Percentiles rank a stretch among this genome's conserved stretches.
These are phyloP conservation scores for Cervus canadensis DNA, from an alignment of 2,113 vertebrate species.

Conservation along the genomic window DNA sequence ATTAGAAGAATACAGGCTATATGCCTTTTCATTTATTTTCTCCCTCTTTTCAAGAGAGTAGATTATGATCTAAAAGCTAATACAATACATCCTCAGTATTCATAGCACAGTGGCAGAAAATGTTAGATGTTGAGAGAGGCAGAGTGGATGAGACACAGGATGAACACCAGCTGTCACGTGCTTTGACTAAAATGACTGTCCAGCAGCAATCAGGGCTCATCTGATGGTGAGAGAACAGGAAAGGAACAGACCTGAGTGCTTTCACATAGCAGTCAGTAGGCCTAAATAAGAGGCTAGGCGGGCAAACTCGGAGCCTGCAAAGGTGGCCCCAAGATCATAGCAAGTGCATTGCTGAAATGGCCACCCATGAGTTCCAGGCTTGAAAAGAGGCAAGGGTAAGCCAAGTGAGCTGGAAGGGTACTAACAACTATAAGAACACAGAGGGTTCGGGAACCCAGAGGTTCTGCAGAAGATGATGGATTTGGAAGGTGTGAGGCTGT, in stretches of 20 bases:
- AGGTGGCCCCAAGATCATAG: neutral
- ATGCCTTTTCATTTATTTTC: neutral
- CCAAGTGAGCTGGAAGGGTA: neutral
- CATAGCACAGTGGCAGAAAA: neutral
- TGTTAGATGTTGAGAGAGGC: neutral
- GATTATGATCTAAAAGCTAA: neutral
- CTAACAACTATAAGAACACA: neutral
- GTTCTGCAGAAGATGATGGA: neutral
- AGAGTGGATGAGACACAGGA: neutral
- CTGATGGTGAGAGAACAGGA: neutral
- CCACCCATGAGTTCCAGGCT: neutral
- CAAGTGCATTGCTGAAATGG: neutral
- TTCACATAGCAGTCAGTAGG: neutral
- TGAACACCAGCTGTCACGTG: neutral
- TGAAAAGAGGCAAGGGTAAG: neutral
- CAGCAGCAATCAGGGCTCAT: neutral
- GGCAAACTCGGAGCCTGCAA: neutral
- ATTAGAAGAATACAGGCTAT: neutral
- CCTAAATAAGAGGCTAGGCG: neutral
- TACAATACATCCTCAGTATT: neutral
- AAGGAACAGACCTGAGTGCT: neutral
- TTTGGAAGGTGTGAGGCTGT: neutral
- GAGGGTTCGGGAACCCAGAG: neutral
- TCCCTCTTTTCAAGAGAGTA: neutral
- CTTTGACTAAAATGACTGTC: neutral